Conservation (phyloP, 2,888 invertebrate species). For the Nemotelus nigrinus region DNA sequence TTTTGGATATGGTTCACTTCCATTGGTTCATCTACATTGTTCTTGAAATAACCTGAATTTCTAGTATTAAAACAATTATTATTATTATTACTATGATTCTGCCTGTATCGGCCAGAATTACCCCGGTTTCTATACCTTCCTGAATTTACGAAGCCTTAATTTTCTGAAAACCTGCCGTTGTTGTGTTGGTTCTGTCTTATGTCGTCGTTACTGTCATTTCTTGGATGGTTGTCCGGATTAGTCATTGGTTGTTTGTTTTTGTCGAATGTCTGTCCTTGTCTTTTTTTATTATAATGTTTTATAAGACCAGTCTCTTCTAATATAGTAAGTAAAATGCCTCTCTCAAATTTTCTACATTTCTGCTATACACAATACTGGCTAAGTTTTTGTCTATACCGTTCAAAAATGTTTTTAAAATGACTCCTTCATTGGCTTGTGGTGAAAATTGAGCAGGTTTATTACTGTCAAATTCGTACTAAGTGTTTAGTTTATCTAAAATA, state of each 20-base stretch:
- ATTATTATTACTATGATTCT: too few relatives aligned
- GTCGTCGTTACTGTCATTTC: slow-evolving; percentile 9
- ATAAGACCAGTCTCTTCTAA: slow-evolving; percentile 50
- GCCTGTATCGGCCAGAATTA: too few relatives aligned
- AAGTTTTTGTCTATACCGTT: slow-evolving; percentile 48
- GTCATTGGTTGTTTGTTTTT: background rate
- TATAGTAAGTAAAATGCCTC: slow-evolving; percentile 50
- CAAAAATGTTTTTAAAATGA: slow-evolving; percentile 50
- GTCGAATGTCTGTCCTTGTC: background rate
- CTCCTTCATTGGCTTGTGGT: slow-evolving; percentile 48
- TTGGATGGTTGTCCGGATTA: background rate
- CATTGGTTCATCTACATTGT: too few relatives aligned
- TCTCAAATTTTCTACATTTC: slow-evolving; percentile 47
- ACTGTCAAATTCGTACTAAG: slow-evolving; percentile 49
- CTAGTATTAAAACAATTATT: too few relatives aligned
- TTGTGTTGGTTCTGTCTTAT: background rate
- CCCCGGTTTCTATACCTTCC: slow-evolving; percentile 11
- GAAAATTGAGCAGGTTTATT: slow-evolving; percentile 50
- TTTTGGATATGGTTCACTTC: too few relatives aligned
- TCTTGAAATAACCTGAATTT: too few relatives aligned
- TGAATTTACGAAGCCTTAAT: background rate
- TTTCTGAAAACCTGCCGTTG: background rate
- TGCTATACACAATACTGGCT: slow-evolving; percentile 49
- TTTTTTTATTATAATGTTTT: slow-evolving; percentile 14
- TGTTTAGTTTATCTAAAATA: slow-evolving; percentile 51